These are phyloP conservation scores for Sarcophilus harrisii DNA, from an alignment of 2,797 vertebrate species.

Conservation along the genomic window DNA sequence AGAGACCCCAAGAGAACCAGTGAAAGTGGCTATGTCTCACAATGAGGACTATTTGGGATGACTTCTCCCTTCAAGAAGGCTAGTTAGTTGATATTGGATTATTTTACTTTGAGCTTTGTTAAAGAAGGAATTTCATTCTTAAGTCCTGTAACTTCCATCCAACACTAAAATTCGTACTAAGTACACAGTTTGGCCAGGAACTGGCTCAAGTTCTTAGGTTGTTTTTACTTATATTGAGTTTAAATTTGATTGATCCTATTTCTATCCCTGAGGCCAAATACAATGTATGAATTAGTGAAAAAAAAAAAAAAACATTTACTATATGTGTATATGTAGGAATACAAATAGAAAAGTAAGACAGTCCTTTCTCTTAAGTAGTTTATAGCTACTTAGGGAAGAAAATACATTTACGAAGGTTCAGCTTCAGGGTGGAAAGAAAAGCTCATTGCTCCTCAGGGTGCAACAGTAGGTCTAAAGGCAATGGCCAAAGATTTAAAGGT, in stretches of 20 bases:
- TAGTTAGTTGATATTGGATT: neutral
- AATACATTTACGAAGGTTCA: neutral
- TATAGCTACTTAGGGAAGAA: neutral
- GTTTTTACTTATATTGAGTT: neutral
- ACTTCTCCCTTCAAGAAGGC: neutral
- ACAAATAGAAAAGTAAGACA: neutral
- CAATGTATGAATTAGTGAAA: neutral
- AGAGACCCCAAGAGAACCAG: accelerated
- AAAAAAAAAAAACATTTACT: neutral
- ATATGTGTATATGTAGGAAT: neutral
- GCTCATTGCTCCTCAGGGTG: neutral
- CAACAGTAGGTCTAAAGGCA: neutral
- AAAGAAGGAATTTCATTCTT: neutral
- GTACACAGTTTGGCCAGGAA: neutral
- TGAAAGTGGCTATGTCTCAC: neutral
- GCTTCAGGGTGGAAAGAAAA: neutral
- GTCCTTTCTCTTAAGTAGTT: neutral
- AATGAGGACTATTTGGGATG: neutral
- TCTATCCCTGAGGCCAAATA: neutral
- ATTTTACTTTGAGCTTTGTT: neutral
- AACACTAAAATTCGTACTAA: neutral
- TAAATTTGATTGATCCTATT: neutral
- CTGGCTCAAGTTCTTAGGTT: neutral
- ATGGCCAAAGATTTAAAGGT: neutral
- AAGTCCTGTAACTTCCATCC: neutral